phyloP scores from a whole-genome alignment of 2,797 vertebrate genomes.

The Florisuga fusca region DNA sequence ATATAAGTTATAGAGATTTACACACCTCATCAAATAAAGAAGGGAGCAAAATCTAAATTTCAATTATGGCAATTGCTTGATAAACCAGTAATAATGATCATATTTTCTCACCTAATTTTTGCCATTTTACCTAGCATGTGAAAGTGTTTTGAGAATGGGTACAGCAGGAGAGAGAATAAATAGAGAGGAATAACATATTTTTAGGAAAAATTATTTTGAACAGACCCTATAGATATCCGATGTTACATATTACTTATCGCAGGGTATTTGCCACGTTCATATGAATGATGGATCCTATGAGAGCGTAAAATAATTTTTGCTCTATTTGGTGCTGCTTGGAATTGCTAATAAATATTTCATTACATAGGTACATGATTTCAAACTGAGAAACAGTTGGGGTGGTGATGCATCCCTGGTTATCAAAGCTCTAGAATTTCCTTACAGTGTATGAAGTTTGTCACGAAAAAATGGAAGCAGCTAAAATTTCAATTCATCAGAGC shows the following conservation, averaged over 20 bases:
- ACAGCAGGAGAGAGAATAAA: neutral
- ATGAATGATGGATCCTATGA: neutral
- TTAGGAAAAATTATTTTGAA: neutral
- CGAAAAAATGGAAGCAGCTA: neutral
- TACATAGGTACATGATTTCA: neutral
- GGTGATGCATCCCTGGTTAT: neutral
- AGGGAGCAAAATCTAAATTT: neutral
- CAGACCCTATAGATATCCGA: neutral
- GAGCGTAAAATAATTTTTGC: neutral
- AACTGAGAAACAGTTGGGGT: neutral
- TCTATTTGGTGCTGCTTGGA: neutral
- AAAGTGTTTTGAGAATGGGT: neutral
- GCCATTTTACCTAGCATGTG: neutral
- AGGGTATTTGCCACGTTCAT: neutral
- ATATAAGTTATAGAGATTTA: neutral
- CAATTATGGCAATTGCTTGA: neutral
- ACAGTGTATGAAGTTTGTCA: neutral
- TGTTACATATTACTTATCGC: neutral
- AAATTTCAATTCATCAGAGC: neutral
- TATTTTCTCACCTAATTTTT: neutral
- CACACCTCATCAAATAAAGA: neutral
- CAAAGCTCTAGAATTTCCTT: neutral
- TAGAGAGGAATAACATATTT: neutral
- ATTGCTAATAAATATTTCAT: conserved; percentile 32
- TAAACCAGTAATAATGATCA: neutral